These are phyloP conservation scores for Drosophila nr. fundita DNA, from an alignment of 2,888 invertebrate species.

Conservation along the genomic window DNA sequence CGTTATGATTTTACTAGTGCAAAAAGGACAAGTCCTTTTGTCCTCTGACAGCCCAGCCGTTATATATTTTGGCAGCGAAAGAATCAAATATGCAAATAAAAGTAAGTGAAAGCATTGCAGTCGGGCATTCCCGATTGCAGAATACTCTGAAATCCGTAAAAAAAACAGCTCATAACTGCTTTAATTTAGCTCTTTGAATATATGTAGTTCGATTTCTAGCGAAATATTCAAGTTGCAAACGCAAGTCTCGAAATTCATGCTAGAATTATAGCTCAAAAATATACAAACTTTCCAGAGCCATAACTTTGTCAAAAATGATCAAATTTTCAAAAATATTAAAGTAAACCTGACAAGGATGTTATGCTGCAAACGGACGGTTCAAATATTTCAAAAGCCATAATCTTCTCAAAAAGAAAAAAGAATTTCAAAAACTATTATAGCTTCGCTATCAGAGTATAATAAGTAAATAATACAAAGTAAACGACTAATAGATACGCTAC, in stretches of 20 bases:
- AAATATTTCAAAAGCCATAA: not conserved
- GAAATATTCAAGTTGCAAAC: not conserved
- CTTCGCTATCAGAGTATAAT: not conserved
- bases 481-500: not conserved
- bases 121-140: not conserved
- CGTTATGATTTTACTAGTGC: constrained; percentile 52
- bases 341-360: not conserved
- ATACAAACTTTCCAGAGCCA: not conserved
- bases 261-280: not conserved
- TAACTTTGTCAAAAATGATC: not conserved
- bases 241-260: not conserved
- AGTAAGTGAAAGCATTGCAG: not conserved
- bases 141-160: not conserved
- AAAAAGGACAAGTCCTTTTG: constrained; percentile 34
- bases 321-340: not conserved
- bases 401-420: not conserved
- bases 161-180: not conserved
- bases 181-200: not conserved
- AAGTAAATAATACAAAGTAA: not conserved
- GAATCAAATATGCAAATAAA: constrained; percentile 13
- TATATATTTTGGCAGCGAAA: constrained; percentile 13
- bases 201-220: not conserved
- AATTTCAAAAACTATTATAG: not conserved
- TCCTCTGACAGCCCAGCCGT: constrained; percentile 61
- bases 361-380: not conserved